A percentile compares a stretch with the other conserved stretches of the same genome.
Conservation (phyloP, 30 jellyfish, hydroid and myxozoan species). For the Turritopsis dohrnii region DNA sequence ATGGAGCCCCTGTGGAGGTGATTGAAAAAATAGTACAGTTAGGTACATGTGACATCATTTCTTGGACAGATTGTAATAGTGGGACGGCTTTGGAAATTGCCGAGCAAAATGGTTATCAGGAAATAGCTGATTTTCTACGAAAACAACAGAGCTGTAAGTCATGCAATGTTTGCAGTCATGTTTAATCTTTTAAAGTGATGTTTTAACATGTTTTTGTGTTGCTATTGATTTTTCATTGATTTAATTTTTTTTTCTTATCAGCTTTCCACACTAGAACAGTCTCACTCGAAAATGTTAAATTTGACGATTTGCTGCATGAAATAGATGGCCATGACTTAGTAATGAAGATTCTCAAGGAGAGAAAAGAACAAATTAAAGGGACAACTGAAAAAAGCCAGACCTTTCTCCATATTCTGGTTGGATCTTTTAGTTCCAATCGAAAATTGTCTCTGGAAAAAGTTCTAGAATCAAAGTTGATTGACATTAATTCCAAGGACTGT, state of each 20-base stretch:
- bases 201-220: not conserved
- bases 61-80: not conserved
- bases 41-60: not conserved
- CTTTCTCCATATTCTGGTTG: not conserved
- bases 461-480: not conserved
- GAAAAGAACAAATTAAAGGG: not conserved
- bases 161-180: not conserved
- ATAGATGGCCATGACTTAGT: not conserved
- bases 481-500: not conserved
- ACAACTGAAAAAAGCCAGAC: not conserved
- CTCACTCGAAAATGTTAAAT: not conserved
- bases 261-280: not conserved
- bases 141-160: not conserved
- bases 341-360: not conserved
- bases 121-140: not conserved
- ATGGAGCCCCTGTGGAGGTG: not conserved
- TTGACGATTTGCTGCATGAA: not conserved
- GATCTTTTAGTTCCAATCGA: not conserved
- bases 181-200: not conserved
- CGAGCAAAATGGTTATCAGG: not conserved
- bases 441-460: not conserved
- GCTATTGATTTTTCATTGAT: not conserved
- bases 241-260: not conserved
- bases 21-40: not conserved
- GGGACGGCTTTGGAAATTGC: conserved; percentile 3